phyloP scores from a whole-genome alignment of 2,888 invertebrate species.

The Drosophila borborema region DNA sequence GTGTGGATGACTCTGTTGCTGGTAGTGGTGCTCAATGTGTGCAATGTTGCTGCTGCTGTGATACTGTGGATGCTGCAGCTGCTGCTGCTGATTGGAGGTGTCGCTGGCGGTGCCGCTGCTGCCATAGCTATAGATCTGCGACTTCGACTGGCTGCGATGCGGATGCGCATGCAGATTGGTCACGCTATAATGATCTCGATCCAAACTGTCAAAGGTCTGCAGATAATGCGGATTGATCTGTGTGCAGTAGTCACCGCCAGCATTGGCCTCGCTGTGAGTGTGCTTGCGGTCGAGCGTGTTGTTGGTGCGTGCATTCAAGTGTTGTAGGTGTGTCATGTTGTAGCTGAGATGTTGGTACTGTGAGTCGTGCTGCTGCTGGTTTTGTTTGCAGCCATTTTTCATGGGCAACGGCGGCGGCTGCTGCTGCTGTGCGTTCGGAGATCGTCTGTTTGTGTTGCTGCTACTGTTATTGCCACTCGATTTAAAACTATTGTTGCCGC shows the following conservation, averaged over 20 bases:
- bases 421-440: constrained; percentile 58
- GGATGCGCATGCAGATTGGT: constrained; percentile 68
- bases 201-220: constrained; percentile 83
- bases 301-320: constrained; percentile 73
- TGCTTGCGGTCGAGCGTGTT: constrained; percentile 77
- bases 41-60: constrained; percentile 75
- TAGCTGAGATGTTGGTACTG: constrained; percentile 72
- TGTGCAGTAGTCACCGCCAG: constrained; percentile 74
- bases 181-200: constrained; percentile 83
- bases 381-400: constrained; percentile 73
- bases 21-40: constrained; percentile 81
- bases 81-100: constrained; percentile 64
- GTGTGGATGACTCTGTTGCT: constrained; percentile 58
- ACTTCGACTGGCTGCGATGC: constrained; percentile 83
- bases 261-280: constrained; percentile 16
- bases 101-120: constrained; percentile 78
- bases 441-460: constrained; percentile 65
- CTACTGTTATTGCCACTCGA: constrained; percentile 61
- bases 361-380: constrained; percentile 57
- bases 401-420: constrained; percentile 76
- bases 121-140: constrained; percentile 82
- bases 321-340: constrained; percentile 67
- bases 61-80: constrained; percentile 59
- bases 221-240: constrained; percentile 83
- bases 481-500: constrained; percentile 73